A percentile compares a stretch with the other conserved stretches of the same genome.
These are phyloP conservation scores for Panopea generosa DNA, from an alignment of 2,888 invertebrate species.

Conservation along the genomic window DNA sequence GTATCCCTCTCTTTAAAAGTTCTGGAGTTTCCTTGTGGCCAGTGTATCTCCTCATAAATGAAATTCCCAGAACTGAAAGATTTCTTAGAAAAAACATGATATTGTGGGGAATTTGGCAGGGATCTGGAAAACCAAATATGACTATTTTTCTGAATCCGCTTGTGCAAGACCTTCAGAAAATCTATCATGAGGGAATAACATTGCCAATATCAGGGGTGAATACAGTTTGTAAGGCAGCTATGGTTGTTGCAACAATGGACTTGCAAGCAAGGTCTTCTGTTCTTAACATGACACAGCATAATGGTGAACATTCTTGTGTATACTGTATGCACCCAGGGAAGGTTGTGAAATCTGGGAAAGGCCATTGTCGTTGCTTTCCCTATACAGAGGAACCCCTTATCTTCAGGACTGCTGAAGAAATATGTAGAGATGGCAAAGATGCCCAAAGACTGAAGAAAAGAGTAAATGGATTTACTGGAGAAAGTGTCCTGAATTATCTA, in stretches of 20 bases:
- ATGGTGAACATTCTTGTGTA: constrained; percentile 44
- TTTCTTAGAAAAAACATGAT: constrained; percentile 42
- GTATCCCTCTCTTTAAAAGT: constrained; percentile 25
- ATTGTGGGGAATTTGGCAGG: constrained; percentile 44
- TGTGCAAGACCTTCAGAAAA: constrained; percentile 18
- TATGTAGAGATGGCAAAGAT: constrained; percentile 1
- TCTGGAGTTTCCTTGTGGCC: constrained; percentile 39
- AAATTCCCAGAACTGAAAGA: constrained; percentile 27
- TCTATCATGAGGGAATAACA: constrained; percentile 16
- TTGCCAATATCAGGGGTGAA: background rate
- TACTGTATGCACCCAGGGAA: constrained; percentile 19
- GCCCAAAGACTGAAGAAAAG: constrained; percentile 12
- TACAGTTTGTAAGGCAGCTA: constrained; percentile 31
- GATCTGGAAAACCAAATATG: constrained; percentile 40
- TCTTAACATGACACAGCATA: constrained; percentile 47
- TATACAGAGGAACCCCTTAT: background rate
- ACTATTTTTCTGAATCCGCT: constrained; percentile 48
- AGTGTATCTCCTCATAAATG: constrained; percentile 42
- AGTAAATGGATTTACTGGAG: constrained; percentile 27
- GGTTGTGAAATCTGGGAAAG: constrained; percentile 16
- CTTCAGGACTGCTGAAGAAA: constrained; percentile 15
- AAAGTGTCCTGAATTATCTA: constrained; percentile 33
- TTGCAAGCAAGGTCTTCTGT: constrained; percentile 49
- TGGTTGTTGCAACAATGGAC: constrained; percentile 44
- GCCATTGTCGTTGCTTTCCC: constrained; percentile 24